Evolutionary conservation across 2,888 invertebrate species (phyloP), one percentile per base, ranked within the genome.

Genomic region (Sminthurinus aureus): DNA sequence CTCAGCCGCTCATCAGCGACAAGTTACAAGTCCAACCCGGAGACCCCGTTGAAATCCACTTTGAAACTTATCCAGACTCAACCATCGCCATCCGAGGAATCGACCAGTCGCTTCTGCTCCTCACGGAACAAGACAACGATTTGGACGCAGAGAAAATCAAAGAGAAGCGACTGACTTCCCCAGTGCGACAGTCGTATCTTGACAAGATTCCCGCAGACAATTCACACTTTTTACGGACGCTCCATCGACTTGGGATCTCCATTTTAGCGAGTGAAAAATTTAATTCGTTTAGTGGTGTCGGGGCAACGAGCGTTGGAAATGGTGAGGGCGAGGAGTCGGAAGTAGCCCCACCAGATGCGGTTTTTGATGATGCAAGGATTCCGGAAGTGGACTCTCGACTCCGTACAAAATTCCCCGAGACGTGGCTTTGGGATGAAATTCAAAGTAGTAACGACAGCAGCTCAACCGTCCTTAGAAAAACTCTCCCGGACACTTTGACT

Each of bases 401-500:
- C 38, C 51, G 81, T 4, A 75, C 64, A 3, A 8, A 81, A 3
- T 83, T 83, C 66, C 83, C 83, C 9, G 83, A 83, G 73, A n/a
- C 51, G 0, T 83, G 83, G 83, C 64, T 83, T 0, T 83, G 83
- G 83, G 38, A 79, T 8, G 76, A 52, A 15, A 52, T 76, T 15
- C 90, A 82, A 92, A 91, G 87, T 90, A 91, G 88, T 91, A 92
- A 92, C 90, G 90, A 85, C 84, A 71, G 15, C 38, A 18, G 6
- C 11, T 3, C 51, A 18, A n/a, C 15, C 13, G 58, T 15, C 3
- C 18, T 51, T 1, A 71, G 20, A 6, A 52, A 38, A 15, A 24
- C 38, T 18, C 58, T 83, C 0, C 92, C 92, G 0, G 92, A 93
- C 88, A 92, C 92, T 4, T 92, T 92, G 78, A 92, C 92, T 0